Evolutionary conservation across 2,113 vertebrate genomes (phyloP), one percentile per base, ranked within the genome.

Genomic region (Callipepla squamata): DNA sequence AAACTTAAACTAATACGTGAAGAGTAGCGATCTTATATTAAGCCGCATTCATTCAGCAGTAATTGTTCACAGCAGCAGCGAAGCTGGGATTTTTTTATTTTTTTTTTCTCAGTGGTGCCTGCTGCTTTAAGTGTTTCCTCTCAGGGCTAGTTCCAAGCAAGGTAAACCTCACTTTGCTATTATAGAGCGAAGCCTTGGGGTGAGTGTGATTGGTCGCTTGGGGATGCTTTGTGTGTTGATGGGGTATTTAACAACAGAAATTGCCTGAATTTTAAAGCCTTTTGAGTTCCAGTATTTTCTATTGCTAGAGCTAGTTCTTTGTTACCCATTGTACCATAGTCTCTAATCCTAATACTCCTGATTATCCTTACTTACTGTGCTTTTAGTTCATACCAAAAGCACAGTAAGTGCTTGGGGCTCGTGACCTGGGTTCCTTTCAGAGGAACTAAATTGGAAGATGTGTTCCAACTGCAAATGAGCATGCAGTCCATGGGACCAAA

Each of bases 261-360:
- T 70, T 58, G 63, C 23, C 45, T 92, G 26, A 6, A n/a, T 40
- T 90, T 91, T 89, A 81, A 92, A 85, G 25, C 36, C 82, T 75
- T 93, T 85, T 90, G 55, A 87, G 82, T 85, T 62, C 67, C 80
- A 80, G 34, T 81, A 20, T 81, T 90, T 94, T 80, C 75, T 85
- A 16, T 89, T 87, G 74, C 79, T 77, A 38, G 67, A 85, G 61
- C 32, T 66, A 55, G 44, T 95, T 91, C 72, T 91, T 90, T 96
- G 80, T 81, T 79, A 72, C 22, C 47, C 32, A 79, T 89, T 96
- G 67, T 83, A 65, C 73, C 5, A 9, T 3, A 44, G 65, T 75
- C 76, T 75, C n/a, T 95, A 90, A 95, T 96, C 82, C 79, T 94
- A 78, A 90, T 93, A 63, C 55, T 91, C 42, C 82, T 80, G 72